Evolutionary conservation across 2,888 invertebrate species (phyloP).

Genomic region (Eilema griseolum): DNA sequence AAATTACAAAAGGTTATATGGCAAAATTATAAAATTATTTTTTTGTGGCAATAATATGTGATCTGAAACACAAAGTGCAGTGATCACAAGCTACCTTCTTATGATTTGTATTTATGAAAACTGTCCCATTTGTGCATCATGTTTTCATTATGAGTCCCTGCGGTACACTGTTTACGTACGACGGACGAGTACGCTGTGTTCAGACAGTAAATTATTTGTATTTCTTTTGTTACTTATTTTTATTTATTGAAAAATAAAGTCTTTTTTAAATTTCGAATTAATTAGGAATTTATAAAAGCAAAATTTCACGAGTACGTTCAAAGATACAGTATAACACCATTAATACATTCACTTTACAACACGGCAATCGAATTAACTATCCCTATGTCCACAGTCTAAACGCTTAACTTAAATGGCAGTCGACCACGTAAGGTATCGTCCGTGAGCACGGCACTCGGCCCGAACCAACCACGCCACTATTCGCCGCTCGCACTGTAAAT

Average conservation of each 20-base stretch:
- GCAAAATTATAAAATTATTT: too few species aligned
- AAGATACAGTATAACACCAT: conserved; percentile 35
- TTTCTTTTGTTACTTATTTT: too few species aligned
- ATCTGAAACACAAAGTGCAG: neutral
- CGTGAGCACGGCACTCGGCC: conserved; percentile 24
- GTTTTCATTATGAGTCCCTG: neutral
- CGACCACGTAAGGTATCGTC: conserved; percentile 53
- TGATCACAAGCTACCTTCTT: too few species aligned
- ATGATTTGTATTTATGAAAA: too few species aligned
- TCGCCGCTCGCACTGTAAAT: conserved; percentile 1
- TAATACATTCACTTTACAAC: conserved; percentile 48
- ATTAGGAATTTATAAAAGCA: too few species aligned
- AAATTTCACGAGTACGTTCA: neutral
- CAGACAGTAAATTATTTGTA: too few species aligned
- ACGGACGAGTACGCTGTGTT: too few species aligned
- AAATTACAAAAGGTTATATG: neutral
- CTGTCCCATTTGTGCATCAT: neutral
- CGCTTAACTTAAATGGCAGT: conserved; percentile 65
- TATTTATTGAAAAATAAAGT: too few species aligned
- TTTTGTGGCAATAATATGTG: too few species aligned
- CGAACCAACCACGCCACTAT: conserved; percentile 12
- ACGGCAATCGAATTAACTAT: conserved; percentile 50
- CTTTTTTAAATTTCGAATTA: too few species aligned
- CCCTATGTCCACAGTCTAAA: conserved; percentile 30
- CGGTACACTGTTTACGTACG: too few species aligned